A percentile compares a stretch with the other conserved stretches of the same genome.
phyloP scores from a whole-genome alignment of 2,888 invertebrate species.

The Heliconius erato region DNA sequence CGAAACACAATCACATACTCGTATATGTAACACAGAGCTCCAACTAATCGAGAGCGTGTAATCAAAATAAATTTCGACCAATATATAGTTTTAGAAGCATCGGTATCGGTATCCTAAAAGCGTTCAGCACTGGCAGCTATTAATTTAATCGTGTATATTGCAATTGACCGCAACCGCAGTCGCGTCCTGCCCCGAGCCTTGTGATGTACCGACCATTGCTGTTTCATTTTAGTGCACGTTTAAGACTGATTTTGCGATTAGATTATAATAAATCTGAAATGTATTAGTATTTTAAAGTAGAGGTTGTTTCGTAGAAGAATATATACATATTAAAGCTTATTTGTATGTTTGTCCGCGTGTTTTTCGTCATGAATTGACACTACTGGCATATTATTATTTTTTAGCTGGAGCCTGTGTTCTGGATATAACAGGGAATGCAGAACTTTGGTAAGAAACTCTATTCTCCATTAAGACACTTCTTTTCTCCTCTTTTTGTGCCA shows the following conservation, averaged over 20 bases:
- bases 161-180: conserved; percentile 47
- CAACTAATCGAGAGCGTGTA: conserved; percentile 25
- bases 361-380: not conserved
- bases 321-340: too few species aligned
- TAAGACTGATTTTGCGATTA: conserved; percentile 21
- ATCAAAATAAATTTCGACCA: conserved; percentile 17
- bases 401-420: not conserved
- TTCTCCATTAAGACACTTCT: too few species aligned
- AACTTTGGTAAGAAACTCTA: too few species aligned
- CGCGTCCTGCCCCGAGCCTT: conserved; percentile 32
- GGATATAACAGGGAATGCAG: not conserved
- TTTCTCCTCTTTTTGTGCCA: too few species aligned
- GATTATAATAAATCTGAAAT: not conserved
- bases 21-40: not conserved
- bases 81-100: conserved; percentile 33
- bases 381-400: not conserved
- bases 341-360: not conserved
- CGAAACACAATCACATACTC: not conserved
- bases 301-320: too few species aligned
- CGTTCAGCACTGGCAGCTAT: conserved; percentile 43
- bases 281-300: not conserved
- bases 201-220: conserved; percentile 33
- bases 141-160: conserved; percentile 48
- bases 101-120: conserved; percentile 34
- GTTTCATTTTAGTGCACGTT: conserved; percentile 26